Conservation (phyloP, 2,797 vertebrate species). For the Arremon aurantiirostris region DNA sequence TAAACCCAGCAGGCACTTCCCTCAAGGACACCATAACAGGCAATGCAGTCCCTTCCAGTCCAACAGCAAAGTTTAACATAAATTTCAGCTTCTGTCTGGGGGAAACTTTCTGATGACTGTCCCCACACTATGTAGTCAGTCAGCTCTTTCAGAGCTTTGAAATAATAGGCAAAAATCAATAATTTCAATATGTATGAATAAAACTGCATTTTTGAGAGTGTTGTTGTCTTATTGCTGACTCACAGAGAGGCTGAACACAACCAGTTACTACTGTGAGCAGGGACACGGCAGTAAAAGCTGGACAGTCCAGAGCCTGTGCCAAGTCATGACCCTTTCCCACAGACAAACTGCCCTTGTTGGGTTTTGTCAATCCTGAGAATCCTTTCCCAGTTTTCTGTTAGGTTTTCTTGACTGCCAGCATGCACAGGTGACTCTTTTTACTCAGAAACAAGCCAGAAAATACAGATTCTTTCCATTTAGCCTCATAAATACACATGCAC, state of each 20-base stretch:
- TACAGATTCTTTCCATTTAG: not conserved
- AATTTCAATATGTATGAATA: not conserved
- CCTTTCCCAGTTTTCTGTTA: not conserved
- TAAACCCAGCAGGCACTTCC: not conserved
- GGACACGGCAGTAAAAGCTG: not conserved
- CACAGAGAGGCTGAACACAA: not conserved
- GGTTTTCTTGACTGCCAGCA: not conserved
- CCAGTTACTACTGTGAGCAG: not conserved
- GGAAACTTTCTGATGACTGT: not conserved
- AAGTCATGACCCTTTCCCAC: not conserved
- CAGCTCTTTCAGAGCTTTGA: not conserved
- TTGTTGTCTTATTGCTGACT: not conserved
- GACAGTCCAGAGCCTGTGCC: not conserved
- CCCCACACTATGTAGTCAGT: not conserved
- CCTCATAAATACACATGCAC: not conserved
- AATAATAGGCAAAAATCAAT: not conserved
- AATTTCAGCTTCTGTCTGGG: not conserved
- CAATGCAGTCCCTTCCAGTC: not conserved
- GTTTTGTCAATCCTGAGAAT: not conserved
- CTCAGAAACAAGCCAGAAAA: not conserved
- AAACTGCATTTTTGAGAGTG: not conserved
- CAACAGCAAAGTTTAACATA: not conserved
- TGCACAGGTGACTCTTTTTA: not conserved
- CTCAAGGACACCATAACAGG: accelerated
- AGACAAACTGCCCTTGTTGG: not conserved